Evolutionary conservation across 2,797 vertebrate genomes (phyloP).

Genomic region (Choloepus didactylus): DNA sequence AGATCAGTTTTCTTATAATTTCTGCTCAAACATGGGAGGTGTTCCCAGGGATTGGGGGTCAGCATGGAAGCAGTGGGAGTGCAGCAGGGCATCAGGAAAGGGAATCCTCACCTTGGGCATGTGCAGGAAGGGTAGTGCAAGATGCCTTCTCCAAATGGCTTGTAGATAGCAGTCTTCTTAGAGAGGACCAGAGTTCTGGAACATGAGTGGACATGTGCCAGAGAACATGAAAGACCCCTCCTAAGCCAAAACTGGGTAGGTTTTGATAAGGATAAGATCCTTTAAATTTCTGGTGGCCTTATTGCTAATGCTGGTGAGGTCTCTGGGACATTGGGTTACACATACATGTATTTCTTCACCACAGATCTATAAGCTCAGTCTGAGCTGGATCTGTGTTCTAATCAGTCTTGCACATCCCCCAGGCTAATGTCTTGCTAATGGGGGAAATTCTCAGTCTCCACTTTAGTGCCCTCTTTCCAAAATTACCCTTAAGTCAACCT

Average conservation of each 20-base stretch:
- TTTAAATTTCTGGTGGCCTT: too few relatives aligned
- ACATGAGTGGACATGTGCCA: too few relatives aligned
- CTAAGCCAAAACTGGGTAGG: too few relatives aligned
- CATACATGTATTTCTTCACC: neutral
- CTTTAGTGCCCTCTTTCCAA: neutral
- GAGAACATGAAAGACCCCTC: too few relatives aligned
- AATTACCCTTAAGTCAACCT: constrained; percentile 24
- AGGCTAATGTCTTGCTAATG: neutral
- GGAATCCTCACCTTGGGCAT: neutral
- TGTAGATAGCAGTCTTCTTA: too few relatives aligned
- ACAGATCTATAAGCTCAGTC: neutral
- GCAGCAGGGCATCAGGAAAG: neutral
- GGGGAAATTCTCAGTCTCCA: neutral
- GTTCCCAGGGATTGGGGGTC: neutral
- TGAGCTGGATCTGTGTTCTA: neutral
- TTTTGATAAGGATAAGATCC: too few relatives aligned
- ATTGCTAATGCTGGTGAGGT: neutral
- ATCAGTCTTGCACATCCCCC: neutral
- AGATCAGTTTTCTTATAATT: neutral
- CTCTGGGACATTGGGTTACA: neutral
- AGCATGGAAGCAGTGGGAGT: neutral
- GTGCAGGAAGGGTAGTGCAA: too few relatives aligned
- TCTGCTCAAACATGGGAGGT: neutral
- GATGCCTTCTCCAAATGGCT: too few relatives aligned
- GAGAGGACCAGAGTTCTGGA: too few relatives aligned